Percentiles rank a stretch among this genome's conserved stretches.
Conservation (phyloP, 2,888 invertebrate species). For the Pachycephus smyrnensis region DNA sequence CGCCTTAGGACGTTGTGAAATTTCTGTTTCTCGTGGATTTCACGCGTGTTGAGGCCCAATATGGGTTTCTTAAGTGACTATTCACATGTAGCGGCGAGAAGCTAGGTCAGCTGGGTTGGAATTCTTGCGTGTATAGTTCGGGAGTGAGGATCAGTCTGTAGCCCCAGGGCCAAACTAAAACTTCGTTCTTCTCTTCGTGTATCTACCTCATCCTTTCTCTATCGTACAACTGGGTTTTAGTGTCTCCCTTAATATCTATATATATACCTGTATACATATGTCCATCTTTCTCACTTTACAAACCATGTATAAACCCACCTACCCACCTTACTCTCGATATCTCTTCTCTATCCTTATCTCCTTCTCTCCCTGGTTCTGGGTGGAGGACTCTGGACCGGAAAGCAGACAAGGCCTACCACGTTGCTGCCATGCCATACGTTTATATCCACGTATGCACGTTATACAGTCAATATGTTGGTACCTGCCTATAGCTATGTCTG, state of each 20-base stretch:
- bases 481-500: neutral
- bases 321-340: conserved; percentile 12
- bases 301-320: conserved; percentile 9
- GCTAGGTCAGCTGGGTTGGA: conserved; percentile 45
- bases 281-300: neutral
- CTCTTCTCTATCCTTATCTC: conserved; percentile 7
- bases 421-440: conserved; percentile 11
- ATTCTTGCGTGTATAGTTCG: conserved; percentile 44
- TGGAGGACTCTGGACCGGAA: conserved; percentile 27
- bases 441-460: conserved; percentile 5
- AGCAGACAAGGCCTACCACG: conserved; percentile 29
- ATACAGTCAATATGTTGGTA: neutral
- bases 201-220: neutral
- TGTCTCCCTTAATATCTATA: neutral
- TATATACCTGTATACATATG: neutral
- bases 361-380: conserved; percentile 8
- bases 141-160: conserved; percentile 43
- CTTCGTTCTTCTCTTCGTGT: conserved; percentile 27
- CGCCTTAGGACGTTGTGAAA: conserved; percentile 1
- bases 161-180: conserved; percentile 42
- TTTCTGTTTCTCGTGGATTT: conserved; percentile 5
- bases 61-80: neutral
- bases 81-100: conserved; percentile 12
- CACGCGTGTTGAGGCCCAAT: neutral
- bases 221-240: neutral